Base-by-base conservation (phyloP, 2,113 vertebrate genomes). In the Trichomycterus rosablanca region DNA sequence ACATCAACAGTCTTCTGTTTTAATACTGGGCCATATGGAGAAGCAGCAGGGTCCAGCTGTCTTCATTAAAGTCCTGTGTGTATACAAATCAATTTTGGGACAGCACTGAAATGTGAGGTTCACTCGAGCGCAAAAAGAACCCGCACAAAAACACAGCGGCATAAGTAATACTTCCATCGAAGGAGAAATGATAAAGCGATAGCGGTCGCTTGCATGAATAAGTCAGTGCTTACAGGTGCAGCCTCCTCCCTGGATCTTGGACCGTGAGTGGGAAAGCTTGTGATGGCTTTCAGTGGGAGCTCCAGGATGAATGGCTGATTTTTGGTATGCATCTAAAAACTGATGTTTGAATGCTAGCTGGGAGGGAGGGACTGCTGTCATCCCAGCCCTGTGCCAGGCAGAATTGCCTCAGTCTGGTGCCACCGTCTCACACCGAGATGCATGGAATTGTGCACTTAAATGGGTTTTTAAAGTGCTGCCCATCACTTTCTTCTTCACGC, bases 71-170 rank as follows among this genome's bases (percentile, higher is more conserved):
- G 63, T 59, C 58, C 53, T 51, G 59, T 65, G 59, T 59, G 67
- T 66, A 67, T 59, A 73, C 70, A 73, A 75, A 71, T 72, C 73
- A 78, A 73, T 75, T 68, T 68, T 52, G 5, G 30, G 37, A 48
- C 43, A 20, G 59, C 11, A 11, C 43, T 45, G 43, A 63, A 61
- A 55, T 28, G 59, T 37, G 44, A 44, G 59, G 26, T 30, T 37
- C 15, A 35, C 11, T 35, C 32, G 45, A 71, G 40, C 19, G 48
- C 14, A 34, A 26, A 24, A 16, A 58, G 32, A 63, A 58, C 48
- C 59, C 59, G 42, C 16, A 35, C 20, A 5, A 48, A 71, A 51
- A 62, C 40, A 62, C 42, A 57, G 51, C 16, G 24, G 23, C 57
- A 61, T 66, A 44, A 57, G 55, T 55, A 50, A 46, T 42, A 23